Conservation (phyloP, 2,888 invertebrate species). For the Limenitis camilla region DNA sequence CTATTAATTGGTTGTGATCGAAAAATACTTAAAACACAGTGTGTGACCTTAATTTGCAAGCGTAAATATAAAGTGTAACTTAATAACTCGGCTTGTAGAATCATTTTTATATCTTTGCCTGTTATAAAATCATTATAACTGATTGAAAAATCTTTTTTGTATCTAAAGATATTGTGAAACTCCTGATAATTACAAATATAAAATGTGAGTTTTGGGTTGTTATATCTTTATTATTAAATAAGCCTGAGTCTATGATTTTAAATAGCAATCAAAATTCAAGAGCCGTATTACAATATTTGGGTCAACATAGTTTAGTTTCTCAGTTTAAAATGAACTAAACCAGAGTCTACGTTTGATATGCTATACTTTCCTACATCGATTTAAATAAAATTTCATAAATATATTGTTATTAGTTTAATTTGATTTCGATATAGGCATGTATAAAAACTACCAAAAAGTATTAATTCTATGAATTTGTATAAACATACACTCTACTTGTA, state of each 20-base stretch:
- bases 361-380: background rate
- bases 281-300: slow-evolving; percentile 47
- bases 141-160: background rate
- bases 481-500: no score
- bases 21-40: no score
- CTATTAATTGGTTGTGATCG: no score
- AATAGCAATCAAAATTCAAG: slow-evolving; percentile 54
- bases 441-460: no score
- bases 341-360: slow-evolving; percentile 5
- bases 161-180: background rate
- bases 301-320: slow-evolving; percentile 42
- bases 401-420: no score
- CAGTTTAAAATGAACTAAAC: slow-evolving; percentile 14
- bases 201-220: no score
- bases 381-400: no score
- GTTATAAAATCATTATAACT: slow-evolving; percentile 1
- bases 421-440: no score
- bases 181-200: background rate
- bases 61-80: slow-evolving; percentile 14
- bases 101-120: slow-evolving; percentile 6
- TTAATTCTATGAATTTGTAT: no score
- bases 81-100: slow-evolving; percentile 9
- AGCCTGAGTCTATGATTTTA: slow-evolving; percentile 15
- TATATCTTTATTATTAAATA: background rate
- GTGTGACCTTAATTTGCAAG: slow-evolving; percentile 27